Evolutionary conservation across 1,140 invertebrate species (phyloP), one percentile per base, ranked within the genome.

Genomic region (Cydia strobilella): DNA sequence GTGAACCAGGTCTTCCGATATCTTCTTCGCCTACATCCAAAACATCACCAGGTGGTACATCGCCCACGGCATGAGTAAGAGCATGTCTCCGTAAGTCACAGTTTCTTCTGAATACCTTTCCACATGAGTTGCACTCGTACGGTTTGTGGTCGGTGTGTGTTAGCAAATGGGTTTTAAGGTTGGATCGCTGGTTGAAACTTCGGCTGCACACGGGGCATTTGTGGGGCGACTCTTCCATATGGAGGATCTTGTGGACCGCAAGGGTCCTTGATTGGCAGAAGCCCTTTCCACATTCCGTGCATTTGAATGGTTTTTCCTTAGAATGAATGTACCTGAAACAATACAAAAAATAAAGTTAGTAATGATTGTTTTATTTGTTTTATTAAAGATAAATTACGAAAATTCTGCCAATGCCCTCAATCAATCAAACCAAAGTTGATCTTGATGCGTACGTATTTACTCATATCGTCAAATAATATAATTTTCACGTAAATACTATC

Each of bases 271-370:
- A 97, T 86, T 99, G 98, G 88, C 98, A 99, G 94, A 99, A 99
- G 13, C 98, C 98, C 93, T 99, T 99, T 71, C 98, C 97, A 86
- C 98, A 99, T 91, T 98, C 97, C 18, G 95, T 96, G 90, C 98
- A 99, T 93, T 98, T 99, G 94, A 98, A 99, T 0, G 98, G 98
- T 87, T 99, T 99, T 91, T 99, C 98, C 92, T 99, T 99, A 35
- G 97, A 98, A 93, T 99, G 98, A 79, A 99, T 99, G 89, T 98
- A 99, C 94, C 98, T 99, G 94, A 31, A 95, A 95, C 79, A 89
- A 89, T 87, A 20, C 18, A 23, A 59, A 59, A 23, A 23, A 59
- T 20, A 59, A 59, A 10, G 5, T 59, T 59, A 59, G 54, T 23
- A n/a, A 59, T 18, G 48, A n/a, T 51, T n/a, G 3, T n/a, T 51